Base-by-base conservation (phyloP, 2,888 invertebrate genomes). In the Actias luna region DNA sequence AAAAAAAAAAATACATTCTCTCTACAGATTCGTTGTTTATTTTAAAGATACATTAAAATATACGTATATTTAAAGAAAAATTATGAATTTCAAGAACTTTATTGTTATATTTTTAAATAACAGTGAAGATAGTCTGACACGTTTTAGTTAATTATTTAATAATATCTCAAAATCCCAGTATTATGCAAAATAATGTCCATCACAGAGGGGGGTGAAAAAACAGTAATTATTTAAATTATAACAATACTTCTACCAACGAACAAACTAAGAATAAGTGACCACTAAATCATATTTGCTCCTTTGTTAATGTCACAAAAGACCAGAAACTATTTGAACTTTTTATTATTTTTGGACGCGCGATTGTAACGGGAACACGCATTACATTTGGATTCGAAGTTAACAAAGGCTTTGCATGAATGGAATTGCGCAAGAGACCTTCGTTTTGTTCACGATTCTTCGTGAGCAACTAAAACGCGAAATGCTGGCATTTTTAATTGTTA, bases 201-300 rank as follows among this genome's bases (percentile, higher is more conserved):
- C 55, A 27, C 29, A 16, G 55, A 55, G 55, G 55, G 55, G 55
- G 55, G 55, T 14, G n/a, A 55, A 29, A 29, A 29, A 55, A 29
- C 55, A 55, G 29, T 55, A 29, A 55, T 55, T n/a, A 16, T 27
- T n/a, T 55, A 55, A 29, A 29, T n/a, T n/a, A n/a, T 29, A 55
- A 55, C 5, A 27, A 55, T 16, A 5, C 29, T 29, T 55, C n/a
- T n/a, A 29, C 16, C 29, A 29, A n/a, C 5, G 29, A 4, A 29
- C 29, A 29, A 55, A 55, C 74, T 77, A 76, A 79, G 75, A 81
- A 84, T 77, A 78, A 76, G 72, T 80, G 76, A 78, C 74, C 82
- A 84, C 78, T 89, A 89, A 89, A 89, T 89, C 90, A 90, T 88
- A 85, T 86, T 87, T 72, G 75, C 68, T 63, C 77, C 79, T 84